Base-by-base conservation (phyloP, 2,113 vertebrate species). In the Chlamydotis undulata region DNA sequence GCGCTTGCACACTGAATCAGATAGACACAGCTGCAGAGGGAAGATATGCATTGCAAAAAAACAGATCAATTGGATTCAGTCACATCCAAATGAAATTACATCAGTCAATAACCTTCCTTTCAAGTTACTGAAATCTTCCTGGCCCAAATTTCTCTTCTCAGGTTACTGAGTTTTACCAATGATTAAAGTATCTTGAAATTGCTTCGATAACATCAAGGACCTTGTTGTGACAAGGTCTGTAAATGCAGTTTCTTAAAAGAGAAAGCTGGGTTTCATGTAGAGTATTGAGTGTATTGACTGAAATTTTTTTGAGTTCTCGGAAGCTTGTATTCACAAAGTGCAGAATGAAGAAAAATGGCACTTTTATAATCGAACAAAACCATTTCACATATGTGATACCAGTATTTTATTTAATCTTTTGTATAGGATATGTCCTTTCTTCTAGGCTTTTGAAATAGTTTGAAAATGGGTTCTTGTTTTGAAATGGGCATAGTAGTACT, bases 161-260 rank as follows among this genome's bases (percentile, higher is more conserved):
- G 87, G 93, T 97, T 94, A 86, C 97, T 98, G 97, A 97, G 97
- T 98, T 98, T 97, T 98, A 90, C 97, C 98, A 98, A 50, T 98
- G 98, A 99, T 98, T 99, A 98, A 98, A 98, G 98, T 96, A 74
- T 96, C 87, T 86, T 95, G 96, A 97, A 98, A 98, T 98, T 98
- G 97, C 96, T 97, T 97, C 93, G 97, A 98, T 99, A 98, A 95
- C 97, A 98, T 98, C 98, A 98, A 98, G 98, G 97, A 97, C 98
- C 97, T 98, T 98, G 80, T 96, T 97, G 97, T 98, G 97, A 96
- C 93, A 92, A 96, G 83, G 91, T 97, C 94, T 97, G 73, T 98
- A 98, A 98, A 97, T 97, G 97, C 95, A 97, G 93, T 89, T 77
- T 96, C 86, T 96, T 97, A 87, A 93, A 97, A 98, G 97, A 96